These are phyloP conservation scores for Corydoras maculifer DNA, from an alignment of 2,113 vertebrate species.

Conservation along the genomic window DNA sequence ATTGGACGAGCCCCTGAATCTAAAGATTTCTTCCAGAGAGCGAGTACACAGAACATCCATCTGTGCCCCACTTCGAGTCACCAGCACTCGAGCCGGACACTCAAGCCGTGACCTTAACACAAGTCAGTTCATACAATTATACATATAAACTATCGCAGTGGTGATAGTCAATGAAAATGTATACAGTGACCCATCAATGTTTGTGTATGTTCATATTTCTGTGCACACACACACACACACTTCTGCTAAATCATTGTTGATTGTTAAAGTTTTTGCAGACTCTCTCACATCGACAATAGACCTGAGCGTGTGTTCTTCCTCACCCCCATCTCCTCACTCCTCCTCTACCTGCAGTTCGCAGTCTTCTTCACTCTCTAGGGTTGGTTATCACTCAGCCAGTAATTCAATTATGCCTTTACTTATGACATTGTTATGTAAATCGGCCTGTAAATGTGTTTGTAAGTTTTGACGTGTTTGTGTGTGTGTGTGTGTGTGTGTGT, in stretches of 20 bases:
- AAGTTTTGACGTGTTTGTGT: no score
- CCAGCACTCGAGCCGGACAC: conserved; percentile 61
- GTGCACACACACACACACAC: not conserved
- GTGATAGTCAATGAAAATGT: no score
- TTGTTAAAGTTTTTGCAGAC: conserved; percentile 66
- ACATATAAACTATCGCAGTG: conserved; percentile 2
- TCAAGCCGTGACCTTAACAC: conserved; percentile 64
- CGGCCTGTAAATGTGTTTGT: no score
- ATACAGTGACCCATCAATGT: no score
- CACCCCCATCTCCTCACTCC: conserved; percentile 67
- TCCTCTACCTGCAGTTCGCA: conserved; percentile 69
- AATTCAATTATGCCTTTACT: no score
- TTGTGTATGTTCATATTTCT: not conserved
- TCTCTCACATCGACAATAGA: conserved; percentile 76
- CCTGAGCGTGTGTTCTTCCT: conserved; percentile 80
- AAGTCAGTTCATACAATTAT: conserved; percentile 55
- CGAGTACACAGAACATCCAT: conserved; percentile 61
- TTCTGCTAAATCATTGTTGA: conserved; percentile 39
- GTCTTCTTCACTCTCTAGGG: conserved; percentile 60
- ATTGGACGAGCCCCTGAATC: conserved; percentile 87
- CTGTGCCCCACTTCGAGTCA: conserved; percentile 51
- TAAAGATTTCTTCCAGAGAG: conserved; percentile 80
- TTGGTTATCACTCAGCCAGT: conserved; percentile 55
- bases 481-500: no score
- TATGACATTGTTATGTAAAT: no score